Evolutionary conservation across 1,140 invertebrate species (phyloP).

Genomic region (Polypedilum pembai): DNA sequence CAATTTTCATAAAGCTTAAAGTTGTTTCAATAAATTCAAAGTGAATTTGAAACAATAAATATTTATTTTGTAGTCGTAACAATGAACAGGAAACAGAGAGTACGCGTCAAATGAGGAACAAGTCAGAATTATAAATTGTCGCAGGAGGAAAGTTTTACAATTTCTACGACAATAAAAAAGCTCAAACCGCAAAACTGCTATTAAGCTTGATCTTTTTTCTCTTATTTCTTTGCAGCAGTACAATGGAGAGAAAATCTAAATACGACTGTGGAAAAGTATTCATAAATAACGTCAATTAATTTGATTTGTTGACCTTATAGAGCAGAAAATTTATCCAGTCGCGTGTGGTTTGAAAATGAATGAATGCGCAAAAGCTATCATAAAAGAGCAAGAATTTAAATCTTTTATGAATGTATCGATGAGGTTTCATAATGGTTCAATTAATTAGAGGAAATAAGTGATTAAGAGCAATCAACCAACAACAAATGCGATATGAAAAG

Average conservation of each 20-base stretch:
- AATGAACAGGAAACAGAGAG: not conserved
- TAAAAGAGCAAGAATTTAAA: too few species aligned
- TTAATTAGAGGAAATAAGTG: not conserved
- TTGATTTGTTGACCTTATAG: not conserved
- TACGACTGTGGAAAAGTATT: too few species aligned
- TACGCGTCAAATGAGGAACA: not conserved
- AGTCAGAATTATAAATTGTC: not conserved
- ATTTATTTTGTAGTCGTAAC: not conserved
- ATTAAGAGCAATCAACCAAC: not conserved
- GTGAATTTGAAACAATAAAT: not conserved
- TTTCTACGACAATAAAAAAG: too few species aligned
- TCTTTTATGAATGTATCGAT: not conserved
- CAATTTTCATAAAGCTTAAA: too few species aligned
- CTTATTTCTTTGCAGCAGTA: not conserved
- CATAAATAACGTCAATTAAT: conserved; percentile 7
- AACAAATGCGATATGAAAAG: not conserved
- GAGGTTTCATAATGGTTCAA: not conserved
- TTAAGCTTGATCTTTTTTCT: not conserved
- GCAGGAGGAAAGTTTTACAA: too few species aligned
- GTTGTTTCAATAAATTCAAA: too few species aligned
- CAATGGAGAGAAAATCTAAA: not conserved
- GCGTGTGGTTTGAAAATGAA: too few species aligned
- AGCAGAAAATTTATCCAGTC: not conserved
- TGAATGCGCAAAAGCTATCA: too few species aligned
- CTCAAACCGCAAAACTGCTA: not conserved